Percentiles rank a stretch among this genome's conserved stretches.
Conservation (phyloP, 2,888 invertebrate species). For the Parapristionchus giblindavisi region DNA sequence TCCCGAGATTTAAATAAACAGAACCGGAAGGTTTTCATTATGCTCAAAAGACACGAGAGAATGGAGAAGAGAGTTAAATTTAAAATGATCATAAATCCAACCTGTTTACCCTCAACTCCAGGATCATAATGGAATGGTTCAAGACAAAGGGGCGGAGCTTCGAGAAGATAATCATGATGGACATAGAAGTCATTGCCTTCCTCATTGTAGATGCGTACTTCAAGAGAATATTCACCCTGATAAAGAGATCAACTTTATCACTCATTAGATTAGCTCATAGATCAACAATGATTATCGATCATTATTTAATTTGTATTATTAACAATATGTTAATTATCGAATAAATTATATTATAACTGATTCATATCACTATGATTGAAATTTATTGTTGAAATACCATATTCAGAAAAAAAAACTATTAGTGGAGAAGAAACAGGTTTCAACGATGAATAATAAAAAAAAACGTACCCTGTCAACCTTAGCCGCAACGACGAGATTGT, state of each 20-base stretch:
- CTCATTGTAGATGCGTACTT: slow-evolving; percentile 84
- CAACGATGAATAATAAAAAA: slow-evolving; percentile 51
- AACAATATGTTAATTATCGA: background rate
- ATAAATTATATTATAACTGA: background rate
- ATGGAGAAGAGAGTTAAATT: no score
- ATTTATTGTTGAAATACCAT: background rate
- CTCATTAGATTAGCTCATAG: background rate
- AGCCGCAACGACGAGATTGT: slow-evolving; percentile 87
- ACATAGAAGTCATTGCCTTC: slow-evolving; percentile 86
- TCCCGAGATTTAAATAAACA: background rate
- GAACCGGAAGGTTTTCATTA: no score
- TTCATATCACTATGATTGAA: slow-evolving; percentile 28
- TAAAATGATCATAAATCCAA: slow-evolving; percentile 1
- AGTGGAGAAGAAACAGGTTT: no score
- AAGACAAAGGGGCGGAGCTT: slow-evolving; percentile 87
- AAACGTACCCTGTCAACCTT: slow-evolving; percentile 85
- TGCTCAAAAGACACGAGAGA: no score
- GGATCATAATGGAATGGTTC: slow-evolving; percentile 93
- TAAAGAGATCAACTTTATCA: background rate
- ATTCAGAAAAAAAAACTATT: no score
- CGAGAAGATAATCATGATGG: slow-evolving; percentile 90
- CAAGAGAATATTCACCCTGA: slow-evolving; percentile 60
- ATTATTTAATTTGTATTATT: background rate
- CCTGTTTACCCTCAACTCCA: slow-evolving; percentile 74
- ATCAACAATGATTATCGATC: background rate